These are phyloP conservation scores for Amblyraja radiata DNA, from an alignment of 2,797 vertebrate species.

Conservation along the genomic window DNA sequence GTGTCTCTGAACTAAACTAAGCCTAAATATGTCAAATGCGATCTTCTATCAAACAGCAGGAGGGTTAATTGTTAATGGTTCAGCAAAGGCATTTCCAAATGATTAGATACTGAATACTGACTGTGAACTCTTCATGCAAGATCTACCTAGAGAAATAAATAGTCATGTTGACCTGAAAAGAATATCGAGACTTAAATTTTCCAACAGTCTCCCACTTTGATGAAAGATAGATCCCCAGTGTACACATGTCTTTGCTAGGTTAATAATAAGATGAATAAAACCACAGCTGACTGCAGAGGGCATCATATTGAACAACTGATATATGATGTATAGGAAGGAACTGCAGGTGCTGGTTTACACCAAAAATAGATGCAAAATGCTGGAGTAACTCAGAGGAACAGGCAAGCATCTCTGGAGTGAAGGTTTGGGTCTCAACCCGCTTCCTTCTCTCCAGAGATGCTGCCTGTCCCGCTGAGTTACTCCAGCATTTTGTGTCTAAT, in stretches of 20 bases:
- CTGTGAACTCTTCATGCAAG: background rate
- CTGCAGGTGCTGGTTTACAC: too few species aligned
- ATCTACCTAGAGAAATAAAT: background rate
- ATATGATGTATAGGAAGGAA: too few species aligned
- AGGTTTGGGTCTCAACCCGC: too few species aligned
- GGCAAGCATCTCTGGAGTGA: too few species aligned
- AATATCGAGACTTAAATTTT: background rate
- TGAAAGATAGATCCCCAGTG: background rate
- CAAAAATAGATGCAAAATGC: too few species aligned
- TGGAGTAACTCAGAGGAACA: too few species aligned
- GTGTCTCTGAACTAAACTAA: too few species aligned
- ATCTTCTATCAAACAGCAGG: background rate
- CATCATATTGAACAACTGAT: background rate
- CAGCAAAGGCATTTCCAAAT: background rate
- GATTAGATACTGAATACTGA: background rate
- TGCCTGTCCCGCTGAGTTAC: too few species aligned
- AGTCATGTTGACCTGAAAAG: background rate
- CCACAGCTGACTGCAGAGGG: background rate
- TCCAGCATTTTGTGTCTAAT: background rate
- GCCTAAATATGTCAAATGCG: too few species aligned
- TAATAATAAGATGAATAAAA: constrained; percentile 1
- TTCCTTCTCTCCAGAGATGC: too few species aligned
- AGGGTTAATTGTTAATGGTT: background rate
- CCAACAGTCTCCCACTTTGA: background rate
- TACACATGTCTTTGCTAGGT: background rate